Evolutionary conservation across 2,113 vertebrate genomes (phyloP), one percentile per base, ranked within the genome.

Genomic region (Numenius arquata): DNA sequence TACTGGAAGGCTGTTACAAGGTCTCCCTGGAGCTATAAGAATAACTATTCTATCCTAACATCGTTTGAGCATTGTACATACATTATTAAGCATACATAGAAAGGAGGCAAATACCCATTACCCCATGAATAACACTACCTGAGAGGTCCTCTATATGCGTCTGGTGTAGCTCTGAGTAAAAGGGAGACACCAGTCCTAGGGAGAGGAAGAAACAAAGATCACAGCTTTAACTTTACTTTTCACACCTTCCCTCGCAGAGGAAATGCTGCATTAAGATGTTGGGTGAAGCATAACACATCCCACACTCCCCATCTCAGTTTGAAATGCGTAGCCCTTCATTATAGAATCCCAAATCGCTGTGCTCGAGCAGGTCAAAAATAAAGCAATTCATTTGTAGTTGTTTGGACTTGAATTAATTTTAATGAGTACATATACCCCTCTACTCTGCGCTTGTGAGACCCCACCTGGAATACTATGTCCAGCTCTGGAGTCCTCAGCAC

Each of bases 251-350:
- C 82, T 93, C 13, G 0, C 80, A 90, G 62, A 93, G 95, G 90
- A 96, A 94, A 94, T 38, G 70, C 56, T 84, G 56, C 47, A 20
- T 38, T 72, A 61, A 90, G 76, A 80, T 41, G 65, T 11, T 78
- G 92, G 47, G 62, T 65, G 66, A 84, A 95, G 53, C 30, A 80
- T 36, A 92, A 91, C 88, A 88, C 93, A 85, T 91, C 91, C 82
- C 91, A 95, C 85, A 30, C 26, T 91, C 34, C n/a, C 43, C 30
- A 58, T 65, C 89, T 87, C 84, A 26, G 34, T 56, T 47, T 6
- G 1, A 68, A 79, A 77, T 0, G 0, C 17, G 18, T 9, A 74
- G 63, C 61, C 26, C 25, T 77, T 50, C 34, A 4, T 25, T 52
- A 45, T 43, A 63, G 61, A 71, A 86, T 40, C 65, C 65, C 65